phyloP scores from a whole-genome alignment of 2,113 vertebrate species.

The Urocolius indicus region DNA sequence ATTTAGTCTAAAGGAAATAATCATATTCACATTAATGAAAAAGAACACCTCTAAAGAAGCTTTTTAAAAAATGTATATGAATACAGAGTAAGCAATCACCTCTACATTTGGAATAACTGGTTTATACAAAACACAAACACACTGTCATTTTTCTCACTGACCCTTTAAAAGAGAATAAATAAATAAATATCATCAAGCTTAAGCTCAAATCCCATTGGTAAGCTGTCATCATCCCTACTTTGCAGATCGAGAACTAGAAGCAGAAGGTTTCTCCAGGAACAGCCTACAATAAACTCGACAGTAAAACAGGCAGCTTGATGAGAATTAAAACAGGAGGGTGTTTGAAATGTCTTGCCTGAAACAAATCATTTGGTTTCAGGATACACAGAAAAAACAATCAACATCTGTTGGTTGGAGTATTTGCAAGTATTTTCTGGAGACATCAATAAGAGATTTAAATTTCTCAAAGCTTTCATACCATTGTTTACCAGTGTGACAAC shows the following conservation, averaged over 20 bases:
- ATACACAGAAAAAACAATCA: not conserved
- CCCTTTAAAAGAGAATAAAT: not conserved
- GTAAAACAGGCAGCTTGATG: not conserved
- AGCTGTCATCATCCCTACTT: not conserved
- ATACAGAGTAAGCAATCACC: not conserved
- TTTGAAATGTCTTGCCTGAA: not conserved
- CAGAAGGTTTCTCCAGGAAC: not conserved
- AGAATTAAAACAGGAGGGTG: not conserved
- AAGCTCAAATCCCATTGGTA: not conserved
- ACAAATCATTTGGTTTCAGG: not conserved
- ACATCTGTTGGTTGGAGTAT: not conserved
- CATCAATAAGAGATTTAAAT: not conserved
- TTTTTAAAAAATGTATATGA: not conserved
- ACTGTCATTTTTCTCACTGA: not conserved
- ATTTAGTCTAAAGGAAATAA: not conserved
- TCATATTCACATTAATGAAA: not conserved
- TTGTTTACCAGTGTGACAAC: not conserved
- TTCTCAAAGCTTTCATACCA: not conserved
- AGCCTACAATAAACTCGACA: not conserved
- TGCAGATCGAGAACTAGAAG: not conserved
- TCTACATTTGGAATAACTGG: not conserved
- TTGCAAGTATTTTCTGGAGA: not conserved
- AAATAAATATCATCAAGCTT: not conserved
- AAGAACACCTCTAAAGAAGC: not conserved
- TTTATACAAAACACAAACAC: not conserved